Base-by-base conservation (phyloP, 1,140 invertebrate species). In the Pseudomyrmex flavicornis region DNA sequence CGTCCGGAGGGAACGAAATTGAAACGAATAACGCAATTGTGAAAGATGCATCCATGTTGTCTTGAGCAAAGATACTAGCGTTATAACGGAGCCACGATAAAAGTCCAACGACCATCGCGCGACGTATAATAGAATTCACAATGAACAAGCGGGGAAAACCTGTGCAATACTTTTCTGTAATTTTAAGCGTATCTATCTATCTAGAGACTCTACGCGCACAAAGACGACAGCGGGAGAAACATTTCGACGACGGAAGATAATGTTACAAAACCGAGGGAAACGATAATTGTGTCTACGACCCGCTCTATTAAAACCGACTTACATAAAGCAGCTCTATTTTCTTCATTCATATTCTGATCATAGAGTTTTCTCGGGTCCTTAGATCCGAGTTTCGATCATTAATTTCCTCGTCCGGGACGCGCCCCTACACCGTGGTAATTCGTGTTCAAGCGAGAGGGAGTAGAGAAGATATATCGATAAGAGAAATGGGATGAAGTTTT, bases 381-480 rank as follows among this genome's bases (percentile, higher is more conserved):
- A 35, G 35, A 35, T 35, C 35, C 5, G 35, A 35, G 35, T 35
- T 35, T 35, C 1, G 76, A 50, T 72, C 54, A 54, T 80, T 80
- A 80, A 80, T 70, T 80, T 80, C n/a, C 44, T 5, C 35, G 35
- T 35, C 5, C 35, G 13, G 72, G 54, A 50, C 54, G 7, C 56
- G 52, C n/a, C 66, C 66, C 20, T 80, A 50, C 46, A 46, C 48
- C 66, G 44, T 50, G 54, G 72, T 72, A 80, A 50, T 61, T 79
- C 12, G 54, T 70, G 56, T 72, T 80, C n/a, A 44, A 70, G 44
- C 58, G 15, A 35, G 1, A 10, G 12, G 35, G 10, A 50, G n/a
- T n/a, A 12, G n/a, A n/a, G 72, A 72, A 72, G 76, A 80, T 80
- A 9, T 72, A 80, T 72, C 44, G 76, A 80, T 80, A 80, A 72